Evolutionary conservation across 1,140 invertebrate species (phyloP).

Genomic region (Drosophila baimaii): DNA sequence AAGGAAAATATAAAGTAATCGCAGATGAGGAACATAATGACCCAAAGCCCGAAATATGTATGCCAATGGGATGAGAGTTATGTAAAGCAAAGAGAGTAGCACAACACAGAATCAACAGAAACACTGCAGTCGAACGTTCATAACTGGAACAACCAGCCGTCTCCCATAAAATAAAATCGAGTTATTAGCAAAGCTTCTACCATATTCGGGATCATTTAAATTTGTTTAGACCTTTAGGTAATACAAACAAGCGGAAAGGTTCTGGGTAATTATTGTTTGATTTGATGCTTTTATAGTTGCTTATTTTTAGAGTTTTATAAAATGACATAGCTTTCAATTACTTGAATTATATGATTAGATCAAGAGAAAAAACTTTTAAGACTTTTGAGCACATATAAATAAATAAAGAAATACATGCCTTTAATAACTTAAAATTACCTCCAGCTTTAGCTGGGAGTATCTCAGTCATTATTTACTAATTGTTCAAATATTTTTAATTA

Average conservation of each 20-base stretch:
- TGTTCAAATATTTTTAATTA: not conserved
- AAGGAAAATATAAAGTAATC: slow-evolving; percentile 3
- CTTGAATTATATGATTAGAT: not conserved
- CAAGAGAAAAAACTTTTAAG: not conserved
- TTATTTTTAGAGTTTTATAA: too few relatives aligned
- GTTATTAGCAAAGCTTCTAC: not conserved
- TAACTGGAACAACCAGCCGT: slow-evolving; percentile 18
- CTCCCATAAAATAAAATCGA: not conserved
- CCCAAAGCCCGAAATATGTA: slow-evolving; percentile 12
- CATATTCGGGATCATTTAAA: not conserved
- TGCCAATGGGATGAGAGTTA: slow-evolving; percentile 14
- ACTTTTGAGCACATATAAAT: not conserved
- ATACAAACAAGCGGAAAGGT: not conserved
- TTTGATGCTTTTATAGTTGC: too few relatives aligned
- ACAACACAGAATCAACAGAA: slow-evolving; percentile 25
- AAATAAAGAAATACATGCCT: not conserved
- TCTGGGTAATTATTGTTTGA: too few relatives aligned
- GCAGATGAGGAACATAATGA: not conserved
- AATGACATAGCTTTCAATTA: too few relatives aligned
- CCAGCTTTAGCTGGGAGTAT: not conserved
- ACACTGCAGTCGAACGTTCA: slow-evolving; percentile 18
- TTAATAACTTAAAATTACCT: not conserved
- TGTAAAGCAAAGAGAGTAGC: not conserved
- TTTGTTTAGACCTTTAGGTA: not conserved
- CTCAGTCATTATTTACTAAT: not conserved